These are phyloP conservation scores for Falco columbarius DNA, from an alignment of 2,797 vertebrate species.

Conservation along the genomic window DNA sequence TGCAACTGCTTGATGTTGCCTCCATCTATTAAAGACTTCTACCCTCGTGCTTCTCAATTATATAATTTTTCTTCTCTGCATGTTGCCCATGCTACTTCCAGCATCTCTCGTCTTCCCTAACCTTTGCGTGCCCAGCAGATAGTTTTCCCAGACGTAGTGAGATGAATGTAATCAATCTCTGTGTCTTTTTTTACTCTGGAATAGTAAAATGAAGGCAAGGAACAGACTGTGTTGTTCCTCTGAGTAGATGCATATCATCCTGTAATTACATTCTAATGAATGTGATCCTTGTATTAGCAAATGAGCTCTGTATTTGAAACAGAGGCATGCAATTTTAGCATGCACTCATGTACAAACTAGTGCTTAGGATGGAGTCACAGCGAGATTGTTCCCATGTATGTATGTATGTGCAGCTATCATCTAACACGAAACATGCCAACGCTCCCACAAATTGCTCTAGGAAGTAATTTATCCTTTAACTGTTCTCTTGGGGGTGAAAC, in stretches of 20 bases:
- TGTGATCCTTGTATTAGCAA: not conserved
- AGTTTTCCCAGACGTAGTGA: not conserved
- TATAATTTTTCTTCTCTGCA: not conserved
- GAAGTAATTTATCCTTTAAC: not conserved
- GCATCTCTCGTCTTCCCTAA: not conserved
- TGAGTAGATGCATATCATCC: not conserved
- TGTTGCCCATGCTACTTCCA: not conserved
- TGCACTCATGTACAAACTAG: not conserved
- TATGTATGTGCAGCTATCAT: not conserved
- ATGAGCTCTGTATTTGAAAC: not conserved
- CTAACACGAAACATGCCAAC: not conserved
- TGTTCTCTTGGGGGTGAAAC: not conserved
- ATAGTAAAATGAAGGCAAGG: not conserved
- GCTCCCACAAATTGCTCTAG: not conserved
- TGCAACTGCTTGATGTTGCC: not conserved
- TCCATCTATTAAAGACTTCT: not conserved
- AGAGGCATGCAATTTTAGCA: not conserved
- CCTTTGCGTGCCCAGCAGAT: not conserved
- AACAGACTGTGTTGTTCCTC: not conserved
- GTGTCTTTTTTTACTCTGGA: not conserved
- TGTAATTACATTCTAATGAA: not conserved
- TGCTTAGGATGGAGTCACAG: not conserved
- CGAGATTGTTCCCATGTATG: not conserved
- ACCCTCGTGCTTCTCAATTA: not conserved
- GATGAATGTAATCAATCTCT: accelerated